Evolutionary conservation across 2,888 invertebrate genomes (phyloP).

Genomic region (Xestia rhomboidea): DNA sequence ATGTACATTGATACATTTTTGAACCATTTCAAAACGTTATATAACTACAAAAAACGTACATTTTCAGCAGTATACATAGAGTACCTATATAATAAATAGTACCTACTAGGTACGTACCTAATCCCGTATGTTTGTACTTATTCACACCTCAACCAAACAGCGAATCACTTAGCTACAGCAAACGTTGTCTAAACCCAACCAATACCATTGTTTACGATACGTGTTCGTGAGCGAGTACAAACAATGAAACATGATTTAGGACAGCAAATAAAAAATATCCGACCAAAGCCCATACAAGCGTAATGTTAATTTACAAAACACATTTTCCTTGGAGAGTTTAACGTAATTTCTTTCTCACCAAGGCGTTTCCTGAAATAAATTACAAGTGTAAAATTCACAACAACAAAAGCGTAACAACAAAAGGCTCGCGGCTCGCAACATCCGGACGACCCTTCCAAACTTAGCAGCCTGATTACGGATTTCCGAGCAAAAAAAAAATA

Average conservation of each 20-base stretch:
- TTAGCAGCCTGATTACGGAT: slow-evolving; percentile 90
- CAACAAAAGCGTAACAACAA: slow-evolving; percentile 90
- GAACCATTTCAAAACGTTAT: not conserved
- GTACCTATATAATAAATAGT: not conserved
- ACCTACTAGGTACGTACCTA: not conserved
- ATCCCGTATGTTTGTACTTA: slow-evolving; percentile 2
- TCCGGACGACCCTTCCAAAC: slow-evolving; percentile 90
- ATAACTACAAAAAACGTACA: not conserved
- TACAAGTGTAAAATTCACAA: slow-evolving; percentile 91
- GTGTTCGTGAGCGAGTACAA: slow-evolving; percentile 31
- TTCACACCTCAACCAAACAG: slow-evolving; percentile 13
- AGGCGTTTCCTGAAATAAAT: slow-evolving; percentile 90
- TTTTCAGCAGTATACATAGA: not conserved
- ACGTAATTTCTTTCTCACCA: slow-evolving; percentile 89
- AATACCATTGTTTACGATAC: slow-evolving; percentile 40
- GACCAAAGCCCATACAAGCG: slow-evolving; percentile 80
- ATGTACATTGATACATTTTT: not conserved
- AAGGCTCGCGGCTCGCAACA: slow-evolving; percentile 90
- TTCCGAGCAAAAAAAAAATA: slow-evolving; percentile 88
- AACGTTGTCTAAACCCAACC: slow-evolving; percentile 29
- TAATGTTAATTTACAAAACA: slow-evolving; percentile 89
- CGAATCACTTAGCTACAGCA: slow-evolving; percentile 15
- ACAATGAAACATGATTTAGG: slow-evolving; percentile 60
- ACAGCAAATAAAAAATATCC: slow-evolving; percentile 73
- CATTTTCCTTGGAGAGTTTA: slow-evolving; percentile 89